Conservation (phyloP, 2,797 vertebrate species). For the Agapornis canus region DNA sequence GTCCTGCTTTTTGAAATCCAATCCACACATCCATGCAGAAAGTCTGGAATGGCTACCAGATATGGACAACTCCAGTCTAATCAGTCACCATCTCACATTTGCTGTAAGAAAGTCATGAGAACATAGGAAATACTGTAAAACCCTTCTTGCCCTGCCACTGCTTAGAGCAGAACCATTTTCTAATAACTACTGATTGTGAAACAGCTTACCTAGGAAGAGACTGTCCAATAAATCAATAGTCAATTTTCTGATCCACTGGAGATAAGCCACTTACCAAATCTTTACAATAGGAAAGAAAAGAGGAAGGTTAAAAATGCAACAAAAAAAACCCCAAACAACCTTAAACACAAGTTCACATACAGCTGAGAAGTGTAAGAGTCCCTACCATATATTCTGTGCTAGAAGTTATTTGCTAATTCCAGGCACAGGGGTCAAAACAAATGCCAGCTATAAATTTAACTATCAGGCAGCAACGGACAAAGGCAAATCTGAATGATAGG, state of each 20-base stretch:
- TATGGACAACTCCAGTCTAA: background rate
- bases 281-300: background rate
- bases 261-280: background rate
- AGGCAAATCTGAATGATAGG: constrained; percentile 33
- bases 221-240: constrained; percentile 2
- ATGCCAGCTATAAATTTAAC: constrained; percentile 25
- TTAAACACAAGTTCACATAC: background rate
- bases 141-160: background rate
- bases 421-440: constrained; percentile 34
- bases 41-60: background rate
- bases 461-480: background rate
- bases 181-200: background rate
- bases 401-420: constrained; percentile 22
- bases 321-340: background rate
- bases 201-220: background rate
- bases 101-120: background rate
- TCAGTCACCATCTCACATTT: background rate
- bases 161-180: background rate
- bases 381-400: background rate
- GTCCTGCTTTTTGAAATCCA: background rate
- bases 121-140: background rate
- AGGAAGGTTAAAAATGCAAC: background rate
- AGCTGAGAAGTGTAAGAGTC: background rate
- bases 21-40: background rate
- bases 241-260: constrained; percentile 13